Base-by-base conservation (phyloP, 2,113 vertebrate species). In the Notarius quadriscutis region DNA sequence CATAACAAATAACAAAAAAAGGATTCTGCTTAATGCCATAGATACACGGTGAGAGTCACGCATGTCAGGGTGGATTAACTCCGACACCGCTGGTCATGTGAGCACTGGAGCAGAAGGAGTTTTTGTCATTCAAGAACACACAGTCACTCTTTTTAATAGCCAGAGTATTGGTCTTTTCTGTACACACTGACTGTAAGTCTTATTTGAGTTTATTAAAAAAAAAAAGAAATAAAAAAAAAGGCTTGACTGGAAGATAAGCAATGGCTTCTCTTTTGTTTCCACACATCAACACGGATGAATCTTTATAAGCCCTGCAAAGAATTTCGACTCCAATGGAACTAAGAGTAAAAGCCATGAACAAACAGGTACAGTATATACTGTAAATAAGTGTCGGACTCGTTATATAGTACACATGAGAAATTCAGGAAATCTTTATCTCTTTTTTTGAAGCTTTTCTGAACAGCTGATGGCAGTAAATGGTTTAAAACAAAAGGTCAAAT, bases 171-270 rank as follows among this genome's bases (percentile, higher is more conserved):
- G 85, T 67, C 78, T 84, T 83, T 86, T 86, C 85, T 90, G 80
- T 89, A 90, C 90, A 89, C 77, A 80, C 50, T 84, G 72, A 85
- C 55, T 78, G 22, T 41, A 82, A 81, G 79, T 51, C 74, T n/a
- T 48, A 34, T 84, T 75, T 50, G 22, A 81, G 50, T 86, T 83
- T n/a, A 72, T 86, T 30, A 20, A 30, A 65, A 71, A 84, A 60
- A 87, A 87, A 79, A 48, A 30, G 72, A 71, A 84, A 60, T 87
- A 87, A 87, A 79, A 48, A 10, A 50, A 77, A 85, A 58, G 11
- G 14, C 41, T 79, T 63, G 63, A 67, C 63, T 79, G 71, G 27
- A 65, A 88, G 77, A 53, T 57, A 89, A 84, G 81, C 74, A 89
- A 84, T 78, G 53, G 71, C 30, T 81, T 81, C 18, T 62, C 10